These are phyloP conservation scores for Steinernema feltiae DNA, from an alignment of 1,140 invertebrate genomes.

Conservation along the genomic window DNA sequence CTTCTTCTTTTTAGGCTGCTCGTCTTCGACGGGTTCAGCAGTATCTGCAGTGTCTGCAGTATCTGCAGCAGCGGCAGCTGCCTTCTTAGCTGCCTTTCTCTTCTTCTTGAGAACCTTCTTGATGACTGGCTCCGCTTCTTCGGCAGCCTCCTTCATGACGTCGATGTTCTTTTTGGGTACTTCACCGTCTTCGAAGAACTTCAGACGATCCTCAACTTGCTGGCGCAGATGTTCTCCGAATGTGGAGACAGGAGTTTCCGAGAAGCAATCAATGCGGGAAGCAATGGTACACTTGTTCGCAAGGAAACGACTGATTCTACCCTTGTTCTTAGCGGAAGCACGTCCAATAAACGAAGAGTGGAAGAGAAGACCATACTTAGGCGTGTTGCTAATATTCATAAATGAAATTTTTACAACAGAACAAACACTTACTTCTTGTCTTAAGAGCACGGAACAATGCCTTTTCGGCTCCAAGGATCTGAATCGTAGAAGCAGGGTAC, in stretches of 20 bases:
- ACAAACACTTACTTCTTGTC: conserved; percentile 51
- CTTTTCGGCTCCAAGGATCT: conserved; percentile 96
- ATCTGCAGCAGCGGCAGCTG: conserved; percentile 17
- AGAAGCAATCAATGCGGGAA: conserved; percentile 91
- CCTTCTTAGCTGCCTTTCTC: conserved; percentile 50
- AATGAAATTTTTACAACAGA: no score
- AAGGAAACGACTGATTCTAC: conserved; percentile 86
- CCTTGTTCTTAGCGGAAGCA: conserved; percentile 86
- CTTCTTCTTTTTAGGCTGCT: conserved; percentile 47
- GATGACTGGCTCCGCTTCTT: conserved; percentile 65
- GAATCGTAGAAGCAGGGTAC: conserved; percentile 92
- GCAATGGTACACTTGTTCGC: conserved; percentile 98
- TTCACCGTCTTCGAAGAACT: conserved; percentile 91
- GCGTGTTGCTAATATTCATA: conserved; percentile 67
- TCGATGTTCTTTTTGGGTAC: conserved; percentile 91
- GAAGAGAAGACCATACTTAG: conserved; percentile 95
- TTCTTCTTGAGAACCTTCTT: conserved; percentile 46
- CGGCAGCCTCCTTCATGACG: conserved; percentile 82
- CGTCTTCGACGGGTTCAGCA: conserved; percentile 24
- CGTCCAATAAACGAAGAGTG: conserved; percentile 94
- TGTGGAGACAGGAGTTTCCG: conserved; percentile 73
- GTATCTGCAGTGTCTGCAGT: not conserved
- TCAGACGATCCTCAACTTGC: conserved; percentile 88
- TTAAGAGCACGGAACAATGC: conserved; percentile 71
- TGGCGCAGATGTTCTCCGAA: conserved; percentile 86